Conservation (phyloP, 2,888 invertebrate species). For the Fragum sueziense region DNA sequence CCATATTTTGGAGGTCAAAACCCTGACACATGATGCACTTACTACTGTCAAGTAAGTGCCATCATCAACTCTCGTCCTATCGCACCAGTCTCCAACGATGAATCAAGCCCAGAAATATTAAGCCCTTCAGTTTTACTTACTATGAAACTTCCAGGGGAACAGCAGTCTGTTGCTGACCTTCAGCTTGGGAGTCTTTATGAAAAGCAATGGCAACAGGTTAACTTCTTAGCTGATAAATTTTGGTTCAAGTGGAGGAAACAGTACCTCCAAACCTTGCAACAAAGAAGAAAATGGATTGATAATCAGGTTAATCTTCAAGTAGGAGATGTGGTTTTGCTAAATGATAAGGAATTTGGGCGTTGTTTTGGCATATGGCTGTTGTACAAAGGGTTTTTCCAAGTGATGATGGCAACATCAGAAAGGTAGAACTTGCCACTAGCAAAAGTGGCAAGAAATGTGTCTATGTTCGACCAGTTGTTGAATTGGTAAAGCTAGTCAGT, state of each 20-base stretch:
- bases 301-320: constrained; percentile 8
- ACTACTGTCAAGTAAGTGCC: neutral
- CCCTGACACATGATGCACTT: neutral
- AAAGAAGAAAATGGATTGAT: constrained; percentile 29
- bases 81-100: neutral
- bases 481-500: neutral
- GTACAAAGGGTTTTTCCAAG: constrained; percentile 27
- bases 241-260: constrained; percentile 41
- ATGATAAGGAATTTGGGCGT: constrained; percentile 26
- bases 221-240: constrained; percentile 35
- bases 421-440: constrained; percentile 26
- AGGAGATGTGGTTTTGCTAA: constrained; percentile 43
- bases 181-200: constrained; percentile 7
- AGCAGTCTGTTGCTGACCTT: neutral
- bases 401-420: constrained; percentile 28
- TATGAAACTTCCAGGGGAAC: neutral
- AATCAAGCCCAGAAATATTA: neutral
- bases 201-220: constrained; percentile 30
- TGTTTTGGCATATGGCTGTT: constrained; percentile 33
- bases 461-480: neutral
- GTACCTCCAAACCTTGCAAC: constrained; percentile 44
- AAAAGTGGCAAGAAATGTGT: neutral
- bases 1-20: neutral
- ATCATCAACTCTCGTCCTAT: neutral
- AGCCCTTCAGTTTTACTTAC: neutral